Percentiles rank a stretch among this genome's conserved stretches.
Conservation (phyloP, 2,797 vertebrate genomes). For the Mormyrops attenuatus region DNA sequence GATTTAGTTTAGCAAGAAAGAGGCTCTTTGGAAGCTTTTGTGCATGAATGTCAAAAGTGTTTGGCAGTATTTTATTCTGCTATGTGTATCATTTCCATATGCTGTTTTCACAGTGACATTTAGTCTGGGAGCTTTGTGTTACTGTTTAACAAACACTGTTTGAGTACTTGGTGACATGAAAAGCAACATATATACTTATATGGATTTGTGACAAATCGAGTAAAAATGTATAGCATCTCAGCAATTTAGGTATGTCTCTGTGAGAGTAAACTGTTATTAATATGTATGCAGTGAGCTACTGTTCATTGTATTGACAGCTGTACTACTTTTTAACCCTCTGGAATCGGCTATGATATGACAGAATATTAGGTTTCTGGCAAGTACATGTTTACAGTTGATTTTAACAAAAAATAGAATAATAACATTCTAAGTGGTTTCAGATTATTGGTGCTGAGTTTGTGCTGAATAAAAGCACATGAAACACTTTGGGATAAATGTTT, state of each 20-base stretch:
- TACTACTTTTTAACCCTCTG: no score
- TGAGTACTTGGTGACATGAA: conserved; percentile 41
- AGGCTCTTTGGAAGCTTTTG: conserved; percentile 65
- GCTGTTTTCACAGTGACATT: conserved; percentile 55
- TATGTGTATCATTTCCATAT: conserved; percentile 54
- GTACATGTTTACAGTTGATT: no score
- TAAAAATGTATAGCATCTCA: conserved; percentile 69
- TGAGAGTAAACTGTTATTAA: conserved; percentile 79
- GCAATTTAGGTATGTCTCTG: conserved; percentile 57
- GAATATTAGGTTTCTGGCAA: no score
- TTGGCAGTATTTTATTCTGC: conserved; percentile 49
- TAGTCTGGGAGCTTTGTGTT: conserved; percentile 27
- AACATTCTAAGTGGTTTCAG: no score
- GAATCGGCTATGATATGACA: no score
- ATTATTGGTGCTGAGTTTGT: no score
- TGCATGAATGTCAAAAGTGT: conserved; percentile 76
- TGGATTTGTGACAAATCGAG: conserved; percentile 36
- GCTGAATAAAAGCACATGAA: no score
- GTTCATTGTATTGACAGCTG: background rate
- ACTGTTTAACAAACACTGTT: conserved; percentile 45
- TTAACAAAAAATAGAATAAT: no score
- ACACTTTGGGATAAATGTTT: no score
- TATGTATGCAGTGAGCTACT: conserved; percentile 24
- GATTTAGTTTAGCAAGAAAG: conserved; percentile 56
- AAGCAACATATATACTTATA: conserved; percentile 27